Evolutionary conservation across 1,140 invertebrate genomes (phyloP).

Genomic region (Brachionus manjavacas): DNA sequence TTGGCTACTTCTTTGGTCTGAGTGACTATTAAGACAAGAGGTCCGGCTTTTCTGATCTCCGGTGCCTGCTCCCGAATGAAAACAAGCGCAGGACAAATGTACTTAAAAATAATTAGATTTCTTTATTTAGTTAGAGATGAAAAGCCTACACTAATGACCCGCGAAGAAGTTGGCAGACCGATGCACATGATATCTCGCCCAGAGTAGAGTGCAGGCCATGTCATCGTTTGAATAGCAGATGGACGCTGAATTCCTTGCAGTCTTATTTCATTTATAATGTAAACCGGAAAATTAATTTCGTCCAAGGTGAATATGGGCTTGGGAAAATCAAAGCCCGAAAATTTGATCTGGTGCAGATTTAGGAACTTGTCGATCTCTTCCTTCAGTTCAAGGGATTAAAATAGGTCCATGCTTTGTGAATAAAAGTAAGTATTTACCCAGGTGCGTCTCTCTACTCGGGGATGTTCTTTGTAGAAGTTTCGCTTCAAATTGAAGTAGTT

Average conservation of each 20-base stretch:
- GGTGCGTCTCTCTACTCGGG: slow-evolving; percentile 14
- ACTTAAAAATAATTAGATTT: neutral
- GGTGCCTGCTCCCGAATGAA: slow-evolving; percentile 15
- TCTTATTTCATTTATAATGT: slow-evolving; percentile 24
- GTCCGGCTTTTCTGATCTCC: slow-evolving; percentile 2
- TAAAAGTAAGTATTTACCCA: neutral
- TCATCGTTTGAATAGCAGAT: slow-evolving; percentile 27
- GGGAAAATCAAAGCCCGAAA: slow-evolving; percentile 32
- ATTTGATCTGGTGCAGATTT: slow-evolving; percentile 39
- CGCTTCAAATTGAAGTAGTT: slow-evolving; percentile 25
- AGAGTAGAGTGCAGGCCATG: slow-evolving; percentile 32
- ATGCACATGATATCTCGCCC: slow-evolving; percentile 33
- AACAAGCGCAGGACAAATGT: slow-evolving; percentile 25
- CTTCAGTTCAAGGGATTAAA: neutral
- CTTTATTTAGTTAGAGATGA: too few species aligned
- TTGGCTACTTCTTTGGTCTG: slow-evolving; percentile 41
- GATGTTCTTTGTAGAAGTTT: slow-evolving; percentile 36
- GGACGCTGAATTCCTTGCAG: slow-evolving; percentile 26
- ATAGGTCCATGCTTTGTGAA: neutral
- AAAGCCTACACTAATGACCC: slow-evolving; percentile 10
- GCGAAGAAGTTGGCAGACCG: slow-evolving; percentile 8
- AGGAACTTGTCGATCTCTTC: slow-evolving; percentile 34
- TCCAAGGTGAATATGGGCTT: slow-evolving; percentile 38
- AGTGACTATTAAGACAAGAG: slow-evolving; percentile 20
- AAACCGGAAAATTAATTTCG: slow-evolving; percentile 24